Base-by-base conservation (phyloP, 1,140 invertebrate species). In the Pomacea maculata region DNA sequence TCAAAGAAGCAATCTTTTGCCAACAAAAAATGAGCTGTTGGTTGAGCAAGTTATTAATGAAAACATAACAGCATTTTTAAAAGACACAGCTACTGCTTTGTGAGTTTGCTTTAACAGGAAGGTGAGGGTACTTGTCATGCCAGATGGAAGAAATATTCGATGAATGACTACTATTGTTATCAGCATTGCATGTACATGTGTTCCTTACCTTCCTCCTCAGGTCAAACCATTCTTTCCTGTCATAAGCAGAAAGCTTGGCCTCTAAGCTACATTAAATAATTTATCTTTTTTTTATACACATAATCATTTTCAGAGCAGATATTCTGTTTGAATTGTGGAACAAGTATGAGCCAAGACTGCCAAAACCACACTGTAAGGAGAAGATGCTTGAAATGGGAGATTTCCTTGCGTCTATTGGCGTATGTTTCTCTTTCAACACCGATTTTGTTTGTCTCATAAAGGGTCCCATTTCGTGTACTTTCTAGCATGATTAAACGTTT, bases 281-380 rank as follows among this genome's bases (percentile, higher is more conserved):
- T 81, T 70, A 52, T n/a, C 68, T 34, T 76, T 72, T 5, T 45
- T 25, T 11, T 21, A 19, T 52, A 25, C 25, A 25, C 25, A 74
- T 55, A 34, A 64, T 52, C 34, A 70, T 70, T 87, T 87, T 63
- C 83, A 91, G 90, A 15, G 82, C 87, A 71, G 88, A 90, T 78
- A 86, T 85, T 29, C 81, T 91, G 52, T 91, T 91, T 88, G 89
- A 91, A 76, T 73, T 91, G 52, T 91, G 89, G 90, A 91, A 91
- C 82, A 91, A 90, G 79, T 91, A 89, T 88, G 88, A 91, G 79
- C 87, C 88, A 34, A 84, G 87, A 72, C 85, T 91, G 68, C 87
- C 89, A 67, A 85, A 81, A 75, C 54, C 83, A 14, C 88, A 88
- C 76, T 91, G 88, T 78, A 85, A 90, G 73, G 84, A 89, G 76